phyloP scores from a whole-genome alignment of 2,797 vertebrate species.

The Gallinago nigripennis region DNA sequence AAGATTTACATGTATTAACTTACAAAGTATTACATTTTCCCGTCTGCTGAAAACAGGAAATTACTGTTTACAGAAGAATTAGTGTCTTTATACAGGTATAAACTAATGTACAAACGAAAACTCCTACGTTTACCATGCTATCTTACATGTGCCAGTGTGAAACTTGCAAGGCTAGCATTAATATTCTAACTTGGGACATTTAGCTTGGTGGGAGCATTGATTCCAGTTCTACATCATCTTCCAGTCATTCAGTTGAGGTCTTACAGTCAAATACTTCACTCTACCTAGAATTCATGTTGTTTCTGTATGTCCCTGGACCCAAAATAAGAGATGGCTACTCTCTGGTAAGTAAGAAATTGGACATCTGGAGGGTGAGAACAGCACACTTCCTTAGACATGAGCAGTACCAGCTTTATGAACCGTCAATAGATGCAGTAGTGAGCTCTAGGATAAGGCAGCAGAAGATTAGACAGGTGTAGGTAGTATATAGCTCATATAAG shows the following conservation, averaged over 20 bases:
- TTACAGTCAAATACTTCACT: neutral
- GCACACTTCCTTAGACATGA: neutral
- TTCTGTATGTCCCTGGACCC: neutral
- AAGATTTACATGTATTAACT: neutral
- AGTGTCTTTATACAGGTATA: neutral
- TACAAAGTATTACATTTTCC: neutral
- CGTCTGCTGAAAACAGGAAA: neutral
- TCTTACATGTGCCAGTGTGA: neutral
- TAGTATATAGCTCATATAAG: neutral
- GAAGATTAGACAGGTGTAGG: neutral
- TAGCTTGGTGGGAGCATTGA: neutral
- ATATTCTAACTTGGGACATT: neutral
- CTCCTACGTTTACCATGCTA: rapidly evolving
- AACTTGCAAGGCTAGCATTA: neutral
- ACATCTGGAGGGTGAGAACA: neutral
- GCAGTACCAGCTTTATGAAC: neutral
- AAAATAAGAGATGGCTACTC: neutral
- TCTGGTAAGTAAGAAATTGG: neutral
- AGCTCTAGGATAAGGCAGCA: neutral
- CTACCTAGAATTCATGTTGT: neutral
- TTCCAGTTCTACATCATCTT: neutral
- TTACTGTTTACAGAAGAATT: neutral
- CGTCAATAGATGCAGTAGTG: rapidly evolving
- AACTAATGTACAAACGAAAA: neutral
- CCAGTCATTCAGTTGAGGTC: neutral